A percentile compares a stretch with the other conserved stretches of the same genome.
These are phyloP conservation scores for Molossus molossus DNA, from an alignment of 2,797 vertebrate genomes.

Conservation along the genomic window DNA sequence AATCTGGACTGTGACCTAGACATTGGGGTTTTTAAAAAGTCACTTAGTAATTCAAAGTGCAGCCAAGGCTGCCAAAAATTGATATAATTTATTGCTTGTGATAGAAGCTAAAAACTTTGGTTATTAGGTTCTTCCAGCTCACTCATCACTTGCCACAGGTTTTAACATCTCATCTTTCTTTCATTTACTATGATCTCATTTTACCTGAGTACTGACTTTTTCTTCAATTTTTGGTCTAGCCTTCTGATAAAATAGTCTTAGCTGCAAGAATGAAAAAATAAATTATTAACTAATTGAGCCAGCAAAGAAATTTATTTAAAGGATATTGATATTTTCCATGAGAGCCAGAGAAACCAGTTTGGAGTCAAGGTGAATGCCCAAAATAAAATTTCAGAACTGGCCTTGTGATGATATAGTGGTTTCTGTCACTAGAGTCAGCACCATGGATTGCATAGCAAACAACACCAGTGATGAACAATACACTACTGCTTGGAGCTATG, in stretches of 20 bases:
- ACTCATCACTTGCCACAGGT: constrained; percentile 22
- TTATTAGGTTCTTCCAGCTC: not conserved
- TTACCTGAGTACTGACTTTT: constrained; percentile 42
- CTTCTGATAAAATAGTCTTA: constrained; percentile 49
- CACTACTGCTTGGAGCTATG: not conserved
- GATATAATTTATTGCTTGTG: not conserved
- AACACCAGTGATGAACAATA: constrained; percentile 15
- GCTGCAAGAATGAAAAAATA: constrained; percentile 59
- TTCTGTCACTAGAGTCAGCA: not conserved
- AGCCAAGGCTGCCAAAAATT: not conserved
- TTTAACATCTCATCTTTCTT: constrained; percentile 35
- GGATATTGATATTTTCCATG: constrained; percentile 10
- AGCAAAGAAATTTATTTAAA: constrained; percentile 54
- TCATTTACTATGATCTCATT: constrained; percentile 46
- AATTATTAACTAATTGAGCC: constrained; percentile 1
- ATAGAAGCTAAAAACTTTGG: constrained; percentile 13
- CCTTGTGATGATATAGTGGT: not conserved
- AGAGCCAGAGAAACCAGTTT: constrained; percentile 16
- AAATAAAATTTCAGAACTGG: constrained; percentile 27
- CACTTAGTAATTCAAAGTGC: constrained; percentile 20
- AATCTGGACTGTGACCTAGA: not conserved
- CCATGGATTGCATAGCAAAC: not conserved
- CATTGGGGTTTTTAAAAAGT: not conserved
- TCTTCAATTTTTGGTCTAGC: not conserved
- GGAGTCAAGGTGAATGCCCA: constrained; percentile 11